Evolutionary conservation across 37 sponge, comb jelly and placozoan genomes (phyloP), one percentile per base, ranked within the genome.

Genomic region (Ephydatia muelleri): DNA sequence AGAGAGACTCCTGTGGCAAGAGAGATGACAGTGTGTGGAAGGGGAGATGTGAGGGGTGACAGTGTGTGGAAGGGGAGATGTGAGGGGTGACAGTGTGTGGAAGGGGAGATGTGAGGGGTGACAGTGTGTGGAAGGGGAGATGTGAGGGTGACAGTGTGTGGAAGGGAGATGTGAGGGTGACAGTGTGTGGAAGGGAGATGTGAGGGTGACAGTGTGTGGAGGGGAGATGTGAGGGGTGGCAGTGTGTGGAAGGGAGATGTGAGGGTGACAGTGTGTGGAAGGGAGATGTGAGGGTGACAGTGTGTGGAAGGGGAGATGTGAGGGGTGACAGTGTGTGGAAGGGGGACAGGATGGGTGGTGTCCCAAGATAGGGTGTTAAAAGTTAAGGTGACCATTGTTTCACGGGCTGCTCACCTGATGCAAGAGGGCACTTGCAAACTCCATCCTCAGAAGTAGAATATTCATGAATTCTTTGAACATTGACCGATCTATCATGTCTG

Each of bases 1-100:
- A 94, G 70, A 94, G 95, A 32, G 93, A 92, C 69, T 90, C 93
- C 97, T 97, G 80, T 31, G 43, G 31, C 5, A 11, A 70, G 76
- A 36, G 76, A 6, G 40, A 36, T 43, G 43, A 6, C 6, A 6
- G 43, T 43, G 43, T 43, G 43, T 9, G 43, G 43, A 39, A 70
- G 23, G 28, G 30, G 37, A 68, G 38, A 4, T 21, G 40, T 16
- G 76, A 36, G 76, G 40, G 40, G 4, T 43, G 43, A 6, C 6
- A 6, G 43, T 43, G 43, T 43, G 43, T 9, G 43, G 43, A 39
- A 4, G 40, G 40, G 38, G n/a, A 36, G 76, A 39, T 38, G 40
- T 36, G 76, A 37, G 38, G 76, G 40, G 38, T 38, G 38, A 6
- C 2, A 39, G 40, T 27, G 76, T 26, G 39, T 11, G 12, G 27